These are phyloP conservation scores for Bruchidius siliquastri DNA, from an alignment of 2,888 invertebrate genomes.

Conservation along the genomic window DNA sequence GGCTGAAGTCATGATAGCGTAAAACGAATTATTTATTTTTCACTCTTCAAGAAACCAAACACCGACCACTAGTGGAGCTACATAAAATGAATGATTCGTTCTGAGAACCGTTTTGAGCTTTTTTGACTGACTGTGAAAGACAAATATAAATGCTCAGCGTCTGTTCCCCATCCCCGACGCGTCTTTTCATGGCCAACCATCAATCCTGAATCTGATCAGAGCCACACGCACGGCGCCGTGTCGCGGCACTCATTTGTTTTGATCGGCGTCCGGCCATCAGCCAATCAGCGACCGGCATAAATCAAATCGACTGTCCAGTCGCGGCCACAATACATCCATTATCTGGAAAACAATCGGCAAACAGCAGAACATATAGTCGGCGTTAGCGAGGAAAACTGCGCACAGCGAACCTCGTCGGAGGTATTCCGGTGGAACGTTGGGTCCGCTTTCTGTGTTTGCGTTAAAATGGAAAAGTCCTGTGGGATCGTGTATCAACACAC, in stretches of 20 bases:
- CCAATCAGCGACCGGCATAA: not conserved
- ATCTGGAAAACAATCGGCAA: conserved; percentile 4
- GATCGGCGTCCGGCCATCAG: not conserved
- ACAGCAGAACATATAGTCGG: not conserved
- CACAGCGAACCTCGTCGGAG: not conserved
- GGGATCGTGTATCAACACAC: not conserved
- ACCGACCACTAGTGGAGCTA: too few species aligned
- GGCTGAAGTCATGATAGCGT: too few species aligned
- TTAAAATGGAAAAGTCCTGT: not conserved
- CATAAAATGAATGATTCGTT: too few species aligned
- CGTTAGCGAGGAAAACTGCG: not conserved
- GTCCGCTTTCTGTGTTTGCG: not conserved
- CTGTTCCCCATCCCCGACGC: not conserved
- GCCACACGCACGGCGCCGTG: not conserved
- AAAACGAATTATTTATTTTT: too few species aligned
- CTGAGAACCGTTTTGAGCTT: too few species aligned
- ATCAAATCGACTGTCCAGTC: conserved; percentile 3
- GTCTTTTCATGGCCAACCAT: not conserved
- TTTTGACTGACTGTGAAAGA: not conserved
- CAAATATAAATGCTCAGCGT: not conserved
- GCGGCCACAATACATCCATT: conserved; percentile 5
- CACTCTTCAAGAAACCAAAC: too few species aligned
- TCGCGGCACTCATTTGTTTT: not conserved
- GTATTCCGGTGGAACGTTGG: not conserved
- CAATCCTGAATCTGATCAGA: not conserved